A percentile compares a stretch with the other conserved stretches of the same genome.
These are phyloP conservation scores for Vulpes lagopus DNA, from an alignment of 2,113 vertebrate species.

Conservation along the genomic window DNA sequence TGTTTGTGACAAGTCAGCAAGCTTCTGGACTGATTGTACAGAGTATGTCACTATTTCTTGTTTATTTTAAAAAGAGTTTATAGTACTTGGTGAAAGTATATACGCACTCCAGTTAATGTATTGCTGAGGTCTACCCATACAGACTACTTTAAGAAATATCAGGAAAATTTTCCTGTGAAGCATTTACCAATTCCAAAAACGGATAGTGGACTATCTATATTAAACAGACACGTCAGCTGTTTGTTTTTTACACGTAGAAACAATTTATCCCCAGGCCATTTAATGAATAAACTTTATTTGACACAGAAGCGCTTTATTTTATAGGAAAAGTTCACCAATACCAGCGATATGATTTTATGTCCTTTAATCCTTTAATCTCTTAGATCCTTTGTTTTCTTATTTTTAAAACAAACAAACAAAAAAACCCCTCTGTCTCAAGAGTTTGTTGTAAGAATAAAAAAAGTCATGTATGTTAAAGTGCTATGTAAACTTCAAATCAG, in stretches of 20 bases:
- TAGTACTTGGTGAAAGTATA: conserved; percentile 17
- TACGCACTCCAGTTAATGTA: neutral
- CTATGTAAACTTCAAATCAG: neutral
- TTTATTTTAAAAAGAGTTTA: neutral
- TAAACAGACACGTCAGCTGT: neutral
- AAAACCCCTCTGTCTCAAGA: neutral
- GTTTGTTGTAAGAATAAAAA: neutral
- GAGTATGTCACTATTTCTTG: neutral
- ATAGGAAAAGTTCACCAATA: neutral
- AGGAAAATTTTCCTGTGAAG: neutral
- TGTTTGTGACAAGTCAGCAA: neutral
- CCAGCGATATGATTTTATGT: neutral
- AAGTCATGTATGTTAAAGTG: neutral
- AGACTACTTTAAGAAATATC: neutral
- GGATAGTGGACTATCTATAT: neutral
- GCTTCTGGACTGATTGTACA: neutral
- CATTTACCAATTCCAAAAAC: neutral
- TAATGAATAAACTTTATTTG: conserved; percentile 6
- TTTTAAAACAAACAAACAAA: neutral
- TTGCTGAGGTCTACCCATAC: neutral
- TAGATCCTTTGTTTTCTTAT: conserved; percentile 15
- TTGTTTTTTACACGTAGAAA: conserved; percentile 1
- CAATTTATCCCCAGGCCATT: neutral
- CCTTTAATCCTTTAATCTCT: neutral
- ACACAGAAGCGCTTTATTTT: neutral